These are phyloP conservation scores for Tinamus major DNA, from an alignment of 2,797 vertebrate genomes.

Conservation along the genomic window DNA sequence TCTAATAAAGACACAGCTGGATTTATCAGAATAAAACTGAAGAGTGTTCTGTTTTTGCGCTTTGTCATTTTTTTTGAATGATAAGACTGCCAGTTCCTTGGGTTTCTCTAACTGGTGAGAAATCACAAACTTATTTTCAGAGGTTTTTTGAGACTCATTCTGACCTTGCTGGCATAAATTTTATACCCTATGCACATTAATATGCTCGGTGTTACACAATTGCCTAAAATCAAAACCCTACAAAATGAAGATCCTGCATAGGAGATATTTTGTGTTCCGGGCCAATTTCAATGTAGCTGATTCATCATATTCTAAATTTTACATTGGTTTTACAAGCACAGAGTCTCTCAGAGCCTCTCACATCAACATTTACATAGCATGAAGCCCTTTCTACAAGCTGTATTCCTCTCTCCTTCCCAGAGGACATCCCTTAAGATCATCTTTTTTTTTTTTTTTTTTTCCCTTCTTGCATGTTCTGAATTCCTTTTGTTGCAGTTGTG, in stretches of 20 bases:
- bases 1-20: background rate
- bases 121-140: background rate
- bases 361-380: background rate
- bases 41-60: background rate
- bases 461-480: conserved; percentile 5
- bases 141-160: background rate
- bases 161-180: background rate
- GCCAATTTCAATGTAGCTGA: background rate
- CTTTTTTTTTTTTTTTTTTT: background rate
- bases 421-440: background rate
- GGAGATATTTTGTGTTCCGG: background rate
- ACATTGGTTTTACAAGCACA: background rate
- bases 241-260: background rate
- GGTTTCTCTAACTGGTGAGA: background rate
- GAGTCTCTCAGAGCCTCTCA: background rate
- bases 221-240: background rate
- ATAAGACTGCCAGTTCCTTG: background rate
- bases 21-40: background rate
- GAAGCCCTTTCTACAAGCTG: background rate
- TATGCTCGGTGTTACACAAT: background rate
- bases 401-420: background rate
- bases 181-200: background rate
- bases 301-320: background rate
- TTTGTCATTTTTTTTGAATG: background rate
- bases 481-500: background rate